Base-by-base conservation (phyloP, 2,888 invertebrate genomes). In the Steinernema carpocapsae region DNA sequence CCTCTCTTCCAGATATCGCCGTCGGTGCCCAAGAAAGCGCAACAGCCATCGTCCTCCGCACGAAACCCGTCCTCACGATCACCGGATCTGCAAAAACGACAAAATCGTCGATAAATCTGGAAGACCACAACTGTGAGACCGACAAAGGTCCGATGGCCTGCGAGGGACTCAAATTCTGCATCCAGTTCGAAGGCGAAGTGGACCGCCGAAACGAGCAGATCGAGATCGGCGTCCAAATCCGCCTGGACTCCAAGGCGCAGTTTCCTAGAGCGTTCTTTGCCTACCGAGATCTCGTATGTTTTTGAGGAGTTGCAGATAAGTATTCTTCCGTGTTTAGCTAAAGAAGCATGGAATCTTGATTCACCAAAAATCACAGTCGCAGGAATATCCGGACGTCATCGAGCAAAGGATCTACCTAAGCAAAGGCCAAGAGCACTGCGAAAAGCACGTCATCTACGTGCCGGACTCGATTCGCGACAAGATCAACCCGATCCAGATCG, bases 1-100 rank as follows among this genome's bases (percentile, higher is more conserved):
- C 32, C 56, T 12, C 14, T 73, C 64, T 78, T 86, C 19, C 81
- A 86, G 97, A 97, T 88, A 89, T 97, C 81, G 92, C 94, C 1
- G 93, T 97, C 26, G 97, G 97, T 0, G 94, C 97, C 3, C 95
- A 97, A 88, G 92, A 93, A 76, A 92, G 94, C 0, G 92, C 93
- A 85, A 91, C 91, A 73, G 94, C 93, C 7, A 82, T 81, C 14
- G 79, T 87, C 7, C 74, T 87, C 71, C 76, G 84, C 19, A 80
- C 85, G n/a, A 84, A 85, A 72, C 86, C 86, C 10, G 86, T 86
- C 1, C 81, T 86, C 0, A 83, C 84, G n/a, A 84, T 86, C 24
- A 73, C 73, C 1, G 85, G 85, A 22, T 74, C 76, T 24, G 82
- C 81, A 3, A 79, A 79, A 17, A 80, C 84, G 32, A 81, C 82